phyloP scores from a whole-genome alignment of 2,797 vertebrate genomes.

The Argentina silus region DNA sequence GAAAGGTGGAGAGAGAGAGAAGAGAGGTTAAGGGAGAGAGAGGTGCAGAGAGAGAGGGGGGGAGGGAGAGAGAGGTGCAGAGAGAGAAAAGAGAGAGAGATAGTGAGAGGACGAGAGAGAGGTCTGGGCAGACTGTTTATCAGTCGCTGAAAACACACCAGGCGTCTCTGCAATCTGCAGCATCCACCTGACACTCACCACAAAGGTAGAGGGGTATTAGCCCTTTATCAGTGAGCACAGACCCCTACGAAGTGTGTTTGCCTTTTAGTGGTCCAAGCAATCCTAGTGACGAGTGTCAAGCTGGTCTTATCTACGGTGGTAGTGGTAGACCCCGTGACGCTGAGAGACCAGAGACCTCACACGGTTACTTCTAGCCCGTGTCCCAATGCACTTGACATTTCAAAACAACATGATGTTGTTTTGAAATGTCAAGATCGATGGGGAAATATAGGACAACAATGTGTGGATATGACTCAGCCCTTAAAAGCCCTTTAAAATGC shows the following conservation, averaged over 20 bases:
- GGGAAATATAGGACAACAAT: background rate
- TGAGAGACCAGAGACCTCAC: background rate
- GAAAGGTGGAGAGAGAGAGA: background rate
- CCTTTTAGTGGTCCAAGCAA: conserved; percentile 35
- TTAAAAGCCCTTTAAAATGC: too few species aligned
- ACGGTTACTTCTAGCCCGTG: background rate
- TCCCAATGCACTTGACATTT: conserved; percentile 35
- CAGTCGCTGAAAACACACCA: conserved; percentile 39
- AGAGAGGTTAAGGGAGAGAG: conserved; percentile 10
- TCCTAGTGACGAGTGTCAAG: conserved; percentile 39
- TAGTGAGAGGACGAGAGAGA: background rate
- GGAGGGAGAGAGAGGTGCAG: background rate
- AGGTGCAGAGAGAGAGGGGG: background rate
- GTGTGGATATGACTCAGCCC: background rate
- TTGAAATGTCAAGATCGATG: background rate
- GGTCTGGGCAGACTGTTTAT: conserved; percentile 48
- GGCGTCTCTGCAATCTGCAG: conserved; percentile 34
- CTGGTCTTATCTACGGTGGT: conserved; percentile 63
- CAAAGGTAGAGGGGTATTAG: conserved; percentile 33
- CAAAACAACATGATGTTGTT: conserved; percentile 24
- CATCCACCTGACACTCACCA: conserved; percentile 46
- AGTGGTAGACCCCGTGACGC: conserved; percentile 23
- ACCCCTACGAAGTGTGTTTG: conserved; percentile 29
- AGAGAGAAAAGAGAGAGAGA: background rate
- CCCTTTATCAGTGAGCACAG: conserved; percentile 59